Base-by-base conservation (phyloP, 2,113 vertebrate genomes). In the Forbesichthys agassizii region DNA sequence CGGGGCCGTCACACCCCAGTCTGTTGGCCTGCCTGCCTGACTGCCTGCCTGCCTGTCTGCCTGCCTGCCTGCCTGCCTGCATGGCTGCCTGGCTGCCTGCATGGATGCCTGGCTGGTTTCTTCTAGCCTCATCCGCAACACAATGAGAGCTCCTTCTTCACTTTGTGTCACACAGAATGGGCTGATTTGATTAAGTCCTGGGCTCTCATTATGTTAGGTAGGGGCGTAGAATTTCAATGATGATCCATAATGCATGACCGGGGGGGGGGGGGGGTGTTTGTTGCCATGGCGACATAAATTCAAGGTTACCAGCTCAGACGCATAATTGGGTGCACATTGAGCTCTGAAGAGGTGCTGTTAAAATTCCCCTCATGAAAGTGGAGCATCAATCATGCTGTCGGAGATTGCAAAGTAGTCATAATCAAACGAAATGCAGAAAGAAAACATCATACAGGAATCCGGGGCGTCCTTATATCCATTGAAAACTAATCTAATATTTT, bases 231-330 rank as follows among this genome's bases (percentile, higher is more conserved):
- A 99, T 99, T 98, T 98, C 96, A 98, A 98, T 98, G 96, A 96
- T 98, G 96, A 99, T 98, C 96, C 96, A 99, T 98, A 98, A 99
- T 99, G 97, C 98, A 98, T 99, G 96, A 98, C 96, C 96, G 94
- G 95, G 94, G 95, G 94, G 27, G 27, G 16, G 16, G 16, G 16
- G 16, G 16, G n/a, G n/a, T 27, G 94, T 95, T 89, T 96, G 96
- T 98, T 92, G 64, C 96, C 95, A 98, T 99, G 95, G 96, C 91
- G 96, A 99, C 98, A 98, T 98, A 99, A 98, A 98, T 98, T 99
- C 98, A 99, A 99, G 98, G 98, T 99, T 99, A 98, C 96, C 92
- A 93, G 96, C 96, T 95, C 96, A 95, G 96, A 96, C 92, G 93
- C 97, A 97, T 99, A 98, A 99, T 99, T 98, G 98, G 97, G 95